Conservation (phyloP, 2,113 vertebrate genomes). For the Prunella himalayana region DNA sequence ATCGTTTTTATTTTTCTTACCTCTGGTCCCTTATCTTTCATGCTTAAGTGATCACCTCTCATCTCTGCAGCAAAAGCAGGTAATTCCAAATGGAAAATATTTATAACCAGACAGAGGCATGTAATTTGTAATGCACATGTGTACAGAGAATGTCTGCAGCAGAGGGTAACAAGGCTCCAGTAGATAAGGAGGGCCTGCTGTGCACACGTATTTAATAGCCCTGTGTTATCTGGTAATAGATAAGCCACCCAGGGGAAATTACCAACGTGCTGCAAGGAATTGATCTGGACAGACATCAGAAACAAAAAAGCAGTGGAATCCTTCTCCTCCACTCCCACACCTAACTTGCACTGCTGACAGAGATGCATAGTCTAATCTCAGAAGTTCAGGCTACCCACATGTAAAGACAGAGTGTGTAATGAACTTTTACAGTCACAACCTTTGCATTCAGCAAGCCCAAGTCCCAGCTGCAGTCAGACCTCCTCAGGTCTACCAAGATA, state of each 20-base stretch:
- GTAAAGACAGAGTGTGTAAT: not conserved
- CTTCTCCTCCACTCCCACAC: not conserved
- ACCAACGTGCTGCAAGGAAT: not conserved
- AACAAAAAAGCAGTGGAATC: not conserved
- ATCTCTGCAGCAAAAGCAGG: not conserved
- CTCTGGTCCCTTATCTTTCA: not conserved
- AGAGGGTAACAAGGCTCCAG: not conserved
- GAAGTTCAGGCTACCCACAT: not conserved
- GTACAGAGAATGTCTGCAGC: not conserved
- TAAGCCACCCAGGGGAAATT: constrained; percentile 34
- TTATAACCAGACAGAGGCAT: constrained; percentile 22
- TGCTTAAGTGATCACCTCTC: constrained; percentile 2
- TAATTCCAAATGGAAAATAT: constrained; percentile 52
- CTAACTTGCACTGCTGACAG: not conserved
- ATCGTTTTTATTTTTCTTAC: constrained; percentile 7
- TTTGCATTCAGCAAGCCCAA: not conserved
- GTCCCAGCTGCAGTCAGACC: not conserved
- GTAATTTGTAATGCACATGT: constrained; percentile 28
- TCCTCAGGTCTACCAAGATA: not conserved
- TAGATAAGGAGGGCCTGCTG: constrained; percentile 8
- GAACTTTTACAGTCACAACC: not conserved
- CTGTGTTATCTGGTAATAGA: constrained; percentile 9
- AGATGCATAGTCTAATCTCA: not conserved
- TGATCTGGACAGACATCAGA: constrained; percentile 8
- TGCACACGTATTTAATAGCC: constrained; percentile 17